phyloP scores from a whole-genome alignment of 1,140 invertebrate species.

The Drosophila mojavensis region DNA sequence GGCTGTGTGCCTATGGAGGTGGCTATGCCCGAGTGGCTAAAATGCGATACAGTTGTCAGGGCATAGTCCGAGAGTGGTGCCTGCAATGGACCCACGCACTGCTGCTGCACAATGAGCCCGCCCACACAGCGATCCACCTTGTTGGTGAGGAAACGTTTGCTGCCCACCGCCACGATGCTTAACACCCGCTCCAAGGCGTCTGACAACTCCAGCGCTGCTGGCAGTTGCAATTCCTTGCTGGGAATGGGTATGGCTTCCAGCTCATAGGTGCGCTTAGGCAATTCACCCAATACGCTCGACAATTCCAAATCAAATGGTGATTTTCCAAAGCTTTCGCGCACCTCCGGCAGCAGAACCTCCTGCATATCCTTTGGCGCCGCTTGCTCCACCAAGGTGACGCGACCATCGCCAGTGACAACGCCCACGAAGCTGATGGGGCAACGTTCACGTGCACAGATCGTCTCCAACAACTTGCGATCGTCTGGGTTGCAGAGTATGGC shows the following conservation, averaged over 20 bases:
- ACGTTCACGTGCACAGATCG: constrained; percentile 93
- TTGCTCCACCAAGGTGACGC: constrained; percentile 90
- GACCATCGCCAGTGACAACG: constrained; percentile 93
- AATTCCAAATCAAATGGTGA: constrained; percentile 93
- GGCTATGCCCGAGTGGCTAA: constrained; percentile 91
- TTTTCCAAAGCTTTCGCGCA: constrained; percentile 27
- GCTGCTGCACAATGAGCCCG: constrained; percentile 98
- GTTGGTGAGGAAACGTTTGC: constrained; percentile 97
- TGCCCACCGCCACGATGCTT: constrained; percentile 94
- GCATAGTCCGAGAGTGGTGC: constrained; percentile 97
- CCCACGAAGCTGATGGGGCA: constrained; percentile 98
- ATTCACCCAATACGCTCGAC: constrained; percentile 92
- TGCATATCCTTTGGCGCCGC: constrained; percentile 84
- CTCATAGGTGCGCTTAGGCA: constrained; percentile 83
- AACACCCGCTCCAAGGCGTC: constrained; percentile 92
- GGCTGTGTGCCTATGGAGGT: constrained; percentile 98
- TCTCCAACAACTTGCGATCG: constrained; percentile 87
- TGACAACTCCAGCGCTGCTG: constrained; percentile 84
- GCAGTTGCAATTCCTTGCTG: constrained; percentile 27
- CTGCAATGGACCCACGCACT: constrained; percentile 98
- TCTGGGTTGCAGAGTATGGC: constrained; percentile 91
- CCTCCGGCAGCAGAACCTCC: constrained; percentile 60
- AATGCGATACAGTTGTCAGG: constrained; percentile 93
- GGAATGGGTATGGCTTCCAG: constrained; percentile 76
- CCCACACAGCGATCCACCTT: constrained; percentile 98